A percentile compares a stretch with the other conserved stretches of the same genome.
phyloP scores from a whole-genome alignment of 2,113 vertebrate genomes.

The Ibidorhyncha struthersii region DNA sequence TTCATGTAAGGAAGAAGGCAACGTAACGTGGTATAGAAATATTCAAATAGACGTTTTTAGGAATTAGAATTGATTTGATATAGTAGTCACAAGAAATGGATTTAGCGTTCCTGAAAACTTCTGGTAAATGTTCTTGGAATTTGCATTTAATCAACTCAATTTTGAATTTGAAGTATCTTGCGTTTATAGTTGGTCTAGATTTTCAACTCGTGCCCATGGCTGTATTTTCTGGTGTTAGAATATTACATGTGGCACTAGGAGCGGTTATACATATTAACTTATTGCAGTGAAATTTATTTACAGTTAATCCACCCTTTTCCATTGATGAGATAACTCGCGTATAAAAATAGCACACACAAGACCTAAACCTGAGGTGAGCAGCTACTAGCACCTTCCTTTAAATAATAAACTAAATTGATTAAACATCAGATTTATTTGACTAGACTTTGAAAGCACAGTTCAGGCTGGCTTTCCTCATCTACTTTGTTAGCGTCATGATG shows the following conservation, averaged over 20 bases:
- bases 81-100: not conserved
- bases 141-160: not conserved
- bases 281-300: not conserved
- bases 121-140: not conserved
- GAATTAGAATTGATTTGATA: not conserved
- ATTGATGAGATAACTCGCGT: not conserved
- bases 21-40: not conserved
- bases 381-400: not conserved
- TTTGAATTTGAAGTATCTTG: not conserved
- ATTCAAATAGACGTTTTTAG: not conserved
- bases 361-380: not conserved
- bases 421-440: constrained; percentile 30
- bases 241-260: not conserved
- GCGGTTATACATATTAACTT: not conserved
- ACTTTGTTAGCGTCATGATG: not conserved
- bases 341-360: not conserved
- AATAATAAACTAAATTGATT: constrained; percentile 14
- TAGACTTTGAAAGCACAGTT: not conserved
- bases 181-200: not conserved
- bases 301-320: not conserved
- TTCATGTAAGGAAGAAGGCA: not conserved
- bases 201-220: not conserved
- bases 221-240: not conserved
- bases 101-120: not conserved
- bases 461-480: not conserved